A percentile compares a stretch with the other conserved stretches of the same genome.
phyloP scores from a whole-genome alignment of 2,113 vertebrate genomes.

The Anthoscopus minutus region DNA sequence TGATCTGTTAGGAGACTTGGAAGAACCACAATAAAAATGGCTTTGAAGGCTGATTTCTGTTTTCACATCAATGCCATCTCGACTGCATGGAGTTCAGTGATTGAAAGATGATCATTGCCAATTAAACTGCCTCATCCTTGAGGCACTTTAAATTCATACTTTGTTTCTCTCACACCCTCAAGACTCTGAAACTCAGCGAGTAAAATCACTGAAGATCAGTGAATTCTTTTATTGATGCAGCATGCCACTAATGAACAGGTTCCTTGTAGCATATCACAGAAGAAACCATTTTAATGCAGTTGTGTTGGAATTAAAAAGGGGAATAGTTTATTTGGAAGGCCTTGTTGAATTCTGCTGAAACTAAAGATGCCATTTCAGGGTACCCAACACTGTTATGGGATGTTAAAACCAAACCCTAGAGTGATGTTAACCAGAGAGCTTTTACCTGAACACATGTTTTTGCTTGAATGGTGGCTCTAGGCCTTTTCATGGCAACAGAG shows the following conservation, averaged over 20 bases:
- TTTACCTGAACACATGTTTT: background rate
- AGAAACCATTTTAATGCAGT: background rate
- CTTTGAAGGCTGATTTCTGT: background rate
- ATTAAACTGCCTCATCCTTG: background rate
- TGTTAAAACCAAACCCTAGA: background rate
- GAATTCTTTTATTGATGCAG: background rate
- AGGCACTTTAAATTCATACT: background rate
- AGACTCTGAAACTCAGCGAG: background rate
- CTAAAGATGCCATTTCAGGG: background rate
- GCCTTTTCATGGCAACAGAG: background rate
- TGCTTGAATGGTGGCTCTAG: background rate
- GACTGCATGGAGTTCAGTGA: background rate
- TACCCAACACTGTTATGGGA: background rate
- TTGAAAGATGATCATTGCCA: background rate
- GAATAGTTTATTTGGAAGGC: background rate
- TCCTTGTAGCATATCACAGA: background rate
- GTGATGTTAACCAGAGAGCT: background rate
- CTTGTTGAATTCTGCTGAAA: background rate
- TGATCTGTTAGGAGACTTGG: background rate
- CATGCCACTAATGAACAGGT: background rate
- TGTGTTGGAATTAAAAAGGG: background rate
- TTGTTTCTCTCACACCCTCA: background rate
- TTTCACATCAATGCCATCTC: background rate
- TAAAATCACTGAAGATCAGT: background rate
- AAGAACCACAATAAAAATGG: background rate